A percentile compares a stretch with the other conserved stretches of the same genome.
These are phyloP conservation scores for Opisthograptis luteolata DNA, from an alignment of 2,888 invertebrate species.

Conservation along the genomic window DNA sequence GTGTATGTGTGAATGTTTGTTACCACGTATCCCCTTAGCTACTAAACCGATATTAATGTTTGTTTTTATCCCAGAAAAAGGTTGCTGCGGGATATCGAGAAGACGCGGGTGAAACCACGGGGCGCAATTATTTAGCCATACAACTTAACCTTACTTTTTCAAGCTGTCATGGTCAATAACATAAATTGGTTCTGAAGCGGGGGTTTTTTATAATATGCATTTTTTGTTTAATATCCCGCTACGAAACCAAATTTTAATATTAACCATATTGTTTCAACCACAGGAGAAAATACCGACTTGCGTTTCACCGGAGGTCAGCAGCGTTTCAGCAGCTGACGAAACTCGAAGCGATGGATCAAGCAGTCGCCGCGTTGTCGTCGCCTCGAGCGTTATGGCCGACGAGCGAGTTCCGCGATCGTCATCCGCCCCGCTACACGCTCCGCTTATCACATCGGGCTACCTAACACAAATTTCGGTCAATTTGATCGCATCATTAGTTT, in stretches of 20 bases:
- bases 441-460: conserved; percentile 43
- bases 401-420: conserved; percentile 74
- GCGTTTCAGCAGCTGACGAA: conserved; percentile 68
- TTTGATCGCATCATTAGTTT: conserved; percentile 42
- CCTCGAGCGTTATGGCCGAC: conserved; percentile 87
- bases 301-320: conserved; percentile 81
- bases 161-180: too few relatives aligned
- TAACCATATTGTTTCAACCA: not conserved
- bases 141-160: too few relatives aligned
- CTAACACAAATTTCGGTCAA: conserved; percentile 43
- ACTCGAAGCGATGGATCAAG: conserved; percentile 67
- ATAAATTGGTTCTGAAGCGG: too few relatives aligned
- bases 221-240: too few relatives aligned
- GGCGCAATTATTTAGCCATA: too few relatives aligned
- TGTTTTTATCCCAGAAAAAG: too few relatives aligned
- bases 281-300: conserved; percentile 73
- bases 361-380: conserved; percentile 85
- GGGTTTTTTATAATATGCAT: too few relatives aligned
- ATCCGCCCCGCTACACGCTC: conserved; percentile 50
- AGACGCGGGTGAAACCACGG: too few relatives aligned
- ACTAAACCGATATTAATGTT: too few relatives aligned
- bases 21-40: too few relatives aligned
- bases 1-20: too few relatives aligned
- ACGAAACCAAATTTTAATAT: not conserved
- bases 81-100: too few relatives aligned